A percentile compares a stretch with the other conserved stretches of the same genome.
Evolutionary conservation across 1,140 invertebrate species (phyloP).

Genomic region (Megalopta genalis): DNA sequence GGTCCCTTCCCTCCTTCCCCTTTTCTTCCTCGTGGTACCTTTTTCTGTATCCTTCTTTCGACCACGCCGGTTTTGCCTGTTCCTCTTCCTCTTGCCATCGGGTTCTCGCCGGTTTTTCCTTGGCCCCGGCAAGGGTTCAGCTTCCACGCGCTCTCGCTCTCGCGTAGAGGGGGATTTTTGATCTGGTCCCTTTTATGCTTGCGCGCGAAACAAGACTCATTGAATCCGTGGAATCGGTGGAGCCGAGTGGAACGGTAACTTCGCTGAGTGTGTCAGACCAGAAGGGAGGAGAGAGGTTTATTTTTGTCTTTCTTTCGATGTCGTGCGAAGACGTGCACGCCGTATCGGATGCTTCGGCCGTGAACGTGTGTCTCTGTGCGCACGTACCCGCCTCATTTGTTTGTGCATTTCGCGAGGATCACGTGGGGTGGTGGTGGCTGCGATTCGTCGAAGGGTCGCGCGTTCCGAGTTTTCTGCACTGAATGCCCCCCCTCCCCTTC

Average conservation of each 20-base stretch:
- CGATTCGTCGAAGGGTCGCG: slow-evolving; percentile 21
- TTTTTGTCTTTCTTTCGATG: slow-evolving; percentile 29
- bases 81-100: slow-evolving; percentile 28
- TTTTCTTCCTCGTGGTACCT: slow-evolving; percentile 54
- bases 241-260: slow-evolving; percentile 19
- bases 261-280: not conserved
- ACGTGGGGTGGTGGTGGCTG: not conserved
- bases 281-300: slow-evolving; percentile 34
- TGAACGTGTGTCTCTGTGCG: not conserved
- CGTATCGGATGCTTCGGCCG: slow-evolving; percentile 13
- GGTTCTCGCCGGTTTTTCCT: slow-evolving; percentile 49
- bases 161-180: slow-evolving; percentile 33
- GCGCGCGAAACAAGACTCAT: slow-evolving; percentile 30
- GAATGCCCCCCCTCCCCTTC: not conserved
- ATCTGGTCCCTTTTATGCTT: slow-evolving; percentile 45
- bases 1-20: slow-evolving; percentile 48
- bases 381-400: not conserved
- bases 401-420: slow-evolving; percentile 21
- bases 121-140: slow-evolving; percentile 24
- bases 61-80: not conserved
- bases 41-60: slow-evolving; percentile 28
- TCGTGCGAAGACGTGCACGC: not conserved
- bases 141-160: slow-evolving; percentile 28
- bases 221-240: slow-evolving; percentile 27
- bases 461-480: slow-evolving; percentile 1